Evolutionary conservation across 2,113 vertebrate species (phyloP), one percentile per base, ranked within the genome.

Genomic region (Carlito syrichta): DNA sequence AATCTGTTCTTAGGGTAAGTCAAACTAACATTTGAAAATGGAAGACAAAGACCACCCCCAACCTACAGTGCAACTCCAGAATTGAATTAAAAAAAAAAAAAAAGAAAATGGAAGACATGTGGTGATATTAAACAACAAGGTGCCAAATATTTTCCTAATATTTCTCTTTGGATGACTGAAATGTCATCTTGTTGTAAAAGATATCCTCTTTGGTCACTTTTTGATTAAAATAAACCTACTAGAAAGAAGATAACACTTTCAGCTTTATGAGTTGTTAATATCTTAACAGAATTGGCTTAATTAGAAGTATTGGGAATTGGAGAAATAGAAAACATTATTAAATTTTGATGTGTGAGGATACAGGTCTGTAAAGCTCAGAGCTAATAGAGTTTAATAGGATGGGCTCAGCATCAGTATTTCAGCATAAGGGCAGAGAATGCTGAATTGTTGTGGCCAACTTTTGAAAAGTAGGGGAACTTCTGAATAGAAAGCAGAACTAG

Each of bases 101-200:
- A n/a, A n/a, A n/a, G n/a, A n/a, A n/a, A n/a, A n/a, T n/a, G 48
- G 92, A 96, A 95, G 91, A 86, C 76, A 52, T 32, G 13, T 22
- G 2, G 11, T 93, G 35, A 40, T 84, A 69, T 71, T 78, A 89
- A 93, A 88, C 17, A 45, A 43, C 45, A 43, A 85, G 27, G 32
- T 92, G 7, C 7, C 30, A 79, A 81, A 27, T 86, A 50, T 84
- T 54, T 94, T 95, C 27, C 56, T 71, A 68, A 62, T 86, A 50
- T 19, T 86, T 91, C 45, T 95, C 38, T 83, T 74, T 63, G 30
- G 30, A 86, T 56, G 27, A 45, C 30, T 81, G 40, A 45, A 60
- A 86, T 89, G 54, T 62, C 58, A 85, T 12, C 8, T 71, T 85
- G 14, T 58, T 48, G 74, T 58, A 83, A 84, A 69, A 69, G 8